Conservation (phyloP, 2,113 vertebrate genomes). For the Cottus gobio region DNA sequence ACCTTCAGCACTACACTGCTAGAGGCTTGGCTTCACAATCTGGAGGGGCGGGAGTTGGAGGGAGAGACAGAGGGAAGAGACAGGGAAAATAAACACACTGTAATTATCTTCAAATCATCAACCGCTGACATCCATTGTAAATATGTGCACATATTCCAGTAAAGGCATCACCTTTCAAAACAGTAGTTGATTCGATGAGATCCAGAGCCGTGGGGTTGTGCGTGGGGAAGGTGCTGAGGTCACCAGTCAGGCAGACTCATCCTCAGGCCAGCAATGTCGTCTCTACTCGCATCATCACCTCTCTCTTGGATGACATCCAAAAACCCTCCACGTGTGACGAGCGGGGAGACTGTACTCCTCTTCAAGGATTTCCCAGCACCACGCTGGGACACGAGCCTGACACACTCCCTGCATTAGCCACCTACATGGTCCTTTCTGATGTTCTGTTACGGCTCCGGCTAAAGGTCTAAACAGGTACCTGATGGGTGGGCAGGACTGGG, state of each 20-base stretch:
- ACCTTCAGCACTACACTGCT: constrained; percentile 94
- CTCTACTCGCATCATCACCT: constrained; percentile 49
- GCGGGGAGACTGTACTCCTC: constrained; percentile 1
- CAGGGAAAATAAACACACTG: constrained; percentile 84
- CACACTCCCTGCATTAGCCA: constrained; percentile 50
- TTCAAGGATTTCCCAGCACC: constrained; percentile 51
- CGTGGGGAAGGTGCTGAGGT: constrained; percentile 30
- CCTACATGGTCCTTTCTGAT: constrained; percentile 54
- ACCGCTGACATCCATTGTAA: constrained; percentile 67
- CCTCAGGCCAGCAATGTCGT: constrained; percentile 37
- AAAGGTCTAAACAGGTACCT: constrained; percentile 71
- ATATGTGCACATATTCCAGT: constrained; percentile 40
- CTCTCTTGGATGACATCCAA: constrained; percentile 49
- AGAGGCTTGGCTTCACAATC: constrained; percentile 89
- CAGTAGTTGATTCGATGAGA: constrained; percentile 17
- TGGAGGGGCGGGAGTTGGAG: constrained; percentile 75
- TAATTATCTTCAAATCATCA: constrained; percentile 88
- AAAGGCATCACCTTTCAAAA: constrained; percentile 31
- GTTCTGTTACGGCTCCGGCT: constrained; percentile 58
- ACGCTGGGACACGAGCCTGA: constrained; percentile 50
- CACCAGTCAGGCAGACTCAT: constrained; percentile 51
- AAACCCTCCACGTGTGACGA: constrained; percentile 20
- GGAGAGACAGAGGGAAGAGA: constrained; percentile 53
- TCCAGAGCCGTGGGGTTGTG: constrained; percentile 6
- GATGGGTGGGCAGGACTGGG: constrained; percentile 67